Evolutionary conservation across 2,113 vertebrate species (phyloP).

Genomic region (Malurus melanocephalus): DNA sequence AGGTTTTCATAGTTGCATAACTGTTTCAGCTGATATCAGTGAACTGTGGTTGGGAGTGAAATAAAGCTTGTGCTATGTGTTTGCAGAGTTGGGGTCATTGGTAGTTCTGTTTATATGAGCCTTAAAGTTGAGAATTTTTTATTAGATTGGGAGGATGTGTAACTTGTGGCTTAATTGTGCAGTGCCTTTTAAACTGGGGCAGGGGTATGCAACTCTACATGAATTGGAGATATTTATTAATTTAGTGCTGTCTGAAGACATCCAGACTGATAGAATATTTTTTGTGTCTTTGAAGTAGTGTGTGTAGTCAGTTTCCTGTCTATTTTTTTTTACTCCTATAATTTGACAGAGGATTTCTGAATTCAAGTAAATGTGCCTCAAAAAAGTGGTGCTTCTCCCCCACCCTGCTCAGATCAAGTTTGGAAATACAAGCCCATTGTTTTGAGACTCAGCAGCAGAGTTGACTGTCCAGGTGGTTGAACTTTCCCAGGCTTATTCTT

Average conservation of each 20-base stretch:
- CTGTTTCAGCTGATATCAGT: neutral
- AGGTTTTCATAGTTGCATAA: neutral
- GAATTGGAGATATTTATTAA: neutral
- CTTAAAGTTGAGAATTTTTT: neutral
- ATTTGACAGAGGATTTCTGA: neutral
- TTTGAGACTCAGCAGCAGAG: neutral
- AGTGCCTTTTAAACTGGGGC: neutral
- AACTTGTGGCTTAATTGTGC: neutral
- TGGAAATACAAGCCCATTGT: neutral
- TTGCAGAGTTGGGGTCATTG: neutral
- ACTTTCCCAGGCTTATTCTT: neutral
- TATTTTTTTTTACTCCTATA: neutral
- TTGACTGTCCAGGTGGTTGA: neutral
- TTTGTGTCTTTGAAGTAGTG: neutral
- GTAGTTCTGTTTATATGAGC: neutral
- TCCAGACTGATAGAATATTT: neutral
- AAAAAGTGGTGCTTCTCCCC: neutral
- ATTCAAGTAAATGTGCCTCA: neutral
- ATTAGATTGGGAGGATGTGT: neutral
- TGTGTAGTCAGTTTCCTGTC: neutral
- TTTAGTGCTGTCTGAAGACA: neutral
- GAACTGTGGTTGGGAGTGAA: neutral
- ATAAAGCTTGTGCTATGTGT: neutral
- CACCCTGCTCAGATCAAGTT: neutral
- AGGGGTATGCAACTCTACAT: neutral